These are phyloP conservation scores for Torymus texanus DNA, from an alignment of 2,888 invertebrate genomes.

Conservation along the genomic window DNA sequence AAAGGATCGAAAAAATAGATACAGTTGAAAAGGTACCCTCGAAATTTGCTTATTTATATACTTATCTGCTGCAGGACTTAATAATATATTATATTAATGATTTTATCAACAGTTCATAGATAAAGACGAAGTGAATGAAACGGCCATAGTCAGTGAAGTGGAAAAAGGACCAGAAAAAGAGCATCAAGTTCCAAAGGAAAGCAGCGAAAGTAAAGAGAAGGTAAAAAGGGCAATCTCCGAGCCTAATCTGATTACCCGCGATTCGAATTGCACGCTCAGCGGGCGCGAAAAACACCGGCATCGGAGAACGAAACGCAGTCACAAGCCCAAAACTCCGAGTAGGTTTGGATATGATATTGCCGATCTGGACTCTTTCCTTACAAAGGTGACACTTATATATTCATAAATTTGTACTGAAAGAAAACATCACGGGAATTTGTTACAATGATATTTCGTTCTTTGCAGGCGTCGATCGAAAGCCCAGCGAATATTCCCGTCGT, in stretches of 20 bases:
- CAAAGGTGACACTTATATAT: constrained; percentile 79
- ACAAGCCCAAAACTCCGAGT: constrained; percentile 65
- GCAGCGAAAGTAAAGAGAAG: constrained; percentile 62
- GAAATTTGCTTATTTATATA: background rate
- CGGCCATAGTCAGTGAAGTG: constrained; percentile 1
- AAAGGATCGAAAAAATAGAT: constrained; percentile 61
- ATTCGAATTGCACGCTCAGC: constrained; percentile 71
- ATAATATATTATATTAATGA: background rate
- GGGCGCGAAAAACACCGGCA: constrained; percentile 64
- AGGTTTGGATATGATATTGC: constrained; percentile 87
- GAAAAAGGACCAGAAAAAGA: constrained; percentile 32
- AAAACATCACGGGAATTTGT: constrained; percentile 6
- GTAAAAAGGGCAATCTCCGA: constrained; percentile 77
- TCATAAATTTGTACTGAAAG: constrained; percentile 5
- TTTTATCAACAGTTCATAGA: constrained; percentile 27
- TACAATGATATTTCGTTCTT: constrained; percentile 51
- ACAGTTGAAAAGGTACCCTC: constrained; percentile 58
- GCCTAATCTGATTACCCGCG: constrained; percentile 77
- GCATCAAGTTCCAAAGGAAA: constrained; percentile 28
- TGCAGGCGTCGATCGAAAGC: constrained; percentile 84
- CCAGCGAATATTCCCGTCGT: constrained; percentile 92
- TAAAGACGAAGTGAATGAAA: constrained; percentile 1
- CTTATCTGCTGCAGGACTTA: background rate
- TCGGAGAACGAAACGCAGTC: constrained; percentile 65
- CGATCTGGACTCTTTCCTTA: constrained; percentile 86